Base-by-base conservation (phyloP, 2,113 vertebrate genomes). In the Prionailurus bengalensis region DNA sequence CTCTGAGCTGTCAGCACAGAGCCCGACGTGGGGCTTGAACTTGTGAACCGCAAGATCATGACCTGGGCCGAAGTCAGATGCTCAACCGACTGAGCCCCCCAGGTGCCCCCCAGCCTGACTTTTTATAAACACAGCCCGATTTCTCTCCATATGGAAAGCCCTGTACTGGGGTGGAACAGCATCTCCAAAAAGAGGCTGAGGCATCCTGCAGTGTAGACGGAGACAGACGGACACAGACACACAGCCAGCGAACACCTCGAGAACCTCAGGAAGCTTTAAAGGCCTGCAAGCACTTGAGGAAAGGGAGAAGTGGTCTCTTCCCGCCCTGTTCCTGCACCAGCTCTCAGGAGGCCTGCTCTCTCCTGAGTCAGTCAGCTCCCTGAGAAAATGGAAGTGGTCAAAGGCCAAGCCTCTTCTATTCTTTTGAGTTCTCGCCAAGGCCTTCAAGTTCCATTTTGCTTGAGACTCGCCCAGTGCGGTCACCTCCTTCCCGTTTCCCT, bases 231-330 rank as follows among this genome's bases (percentile, higher is more conserved):
- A 19, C 4, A n/a, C 42, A 11, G 21, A 7, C 21, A 13, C 15
- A 23, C 7, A 5, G 61, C 11, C 12, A 2, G 9, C 6, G 13
- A 9, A 63, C 3, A 91, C 58, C n/a, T 33, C 53, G 81, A 42
- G 45, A 70, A 27, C 58, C 16, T 61, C 8, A 13, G 61, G 27
- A 39, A 2, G 29, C 29, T 25, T 51, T 25, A 17, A 25, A 83
- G 63, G 76, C 55, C 61, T 3, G 0, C 8, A 0, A 14, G 48
- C 0, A 0, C 76, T 45, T 51, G 63, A 82, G 36, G 29, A 45
- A 7, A n/a, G 42, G 23, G 36, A 33, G 76, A 23, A 7, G 51
- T 3, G n/a, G 3, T 42, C 48, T n/a, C 27, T 39, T 33, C 16
- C 1, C 27, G 4, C 4, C 33, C 33, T 61, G 0, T 19, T 36